Evolutionary conservation across 2,797 vertebrate genomes (phyloP).

Genomic region (Darevskia nairensis): DNA sequence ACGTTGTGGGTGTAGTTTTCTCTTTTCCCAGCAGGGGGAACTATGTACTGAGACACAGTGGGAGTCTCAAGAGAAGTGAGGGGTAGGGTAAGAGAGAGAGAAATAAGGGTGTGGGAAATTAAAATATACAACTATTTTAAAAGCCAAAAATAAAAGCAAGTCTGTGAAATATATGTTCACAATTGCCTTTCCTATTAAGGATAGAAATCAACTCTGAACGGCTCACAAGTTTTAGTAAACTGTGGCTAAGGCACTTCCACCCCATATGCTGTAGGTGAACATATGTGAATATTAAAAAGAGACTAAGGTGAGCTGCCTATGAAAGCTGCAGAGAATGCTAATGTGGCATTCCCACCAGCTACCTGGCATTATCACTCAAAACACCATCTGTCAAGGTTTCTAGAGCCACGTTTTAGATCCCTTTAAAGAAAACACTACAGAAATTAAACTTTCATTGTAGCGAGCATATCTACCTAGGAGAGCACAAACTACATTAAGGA

Average conservation of each 20-base stretch:
- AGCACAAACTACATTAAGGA: conserved; percentile 13
- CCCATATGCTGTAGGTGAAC: background rate
- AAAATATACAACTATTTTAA: conserved; percentile 56
- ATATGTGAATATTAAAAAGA: conserved; percentile 44
- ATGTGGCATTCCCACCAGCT: conserved; percentile 61
- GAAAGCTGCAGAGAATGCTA: conserved; percentile 59
- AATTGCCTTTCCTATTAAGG: background rate
- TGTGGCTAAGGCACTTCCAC: background rate
- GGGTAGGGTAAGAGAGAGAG: no score
- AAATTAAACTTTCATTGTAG: conserved; percentile 33
- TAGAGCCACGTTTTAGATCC: conserved; percentile 51
- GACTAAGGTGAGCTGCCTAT: conserved; percentile 57
- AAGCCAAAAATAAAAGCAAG: conserved; percentile 6
- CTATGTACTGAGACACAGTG: conserved; percentile 58
- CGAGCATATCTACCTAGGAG: conserved; percentile 7
- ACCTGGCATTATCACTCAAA: conserved; percentile 67
- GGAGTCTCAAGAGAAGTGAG: background rate
- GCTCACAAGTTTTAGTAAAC: background rate
- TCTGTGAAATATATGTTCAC: background rate
- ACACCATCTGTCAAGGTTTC: conserved; percentile 70
- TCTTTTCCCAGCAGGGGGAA: conserved; percentile 80
- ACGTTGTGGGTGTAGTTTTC: conserved; percentile 73
- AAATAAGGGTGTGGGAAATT: background rate
- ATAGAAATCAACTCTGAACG: background rate
- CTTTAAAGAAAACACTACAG: conserved; percentile 7